These are phyloP conservation scores for Lepidocyrtoides sp. DNA, from an alignment of 2,888 invertebrate genomes.

Conservation along the genomic window DNA sequence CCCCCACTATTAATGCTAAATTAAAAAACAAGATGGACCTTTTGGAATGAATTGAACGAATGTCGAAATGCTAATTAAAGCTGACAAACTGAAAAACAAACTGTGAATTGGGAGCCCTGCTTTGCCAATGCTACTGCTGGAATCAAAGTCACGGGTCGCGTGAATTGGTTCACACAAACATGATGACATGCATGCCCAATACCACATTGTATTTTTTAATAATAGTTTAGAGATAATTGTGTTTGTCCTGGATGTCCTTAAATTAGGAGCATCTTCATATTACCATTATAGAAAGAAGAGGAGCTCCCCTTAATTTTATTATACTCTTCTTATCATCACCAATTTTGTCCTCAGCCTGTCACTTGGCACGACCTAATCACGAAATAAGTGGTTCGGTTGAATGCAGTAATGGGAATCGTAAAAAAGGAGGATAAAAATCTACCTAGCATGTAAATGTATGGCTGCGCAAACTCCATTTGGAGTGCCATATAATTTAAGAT, in stretches of 20 bases:
- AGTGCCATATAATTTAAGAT: not conserved
- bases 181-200: not conserved
- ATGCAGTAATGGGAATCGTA: constrained; percentile 32
- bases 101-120: constrained; percentile 8
- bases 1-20: constrained; percentile 38
- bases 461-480: not conserved
- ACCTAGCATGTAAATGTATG: constrained; percentile 9
- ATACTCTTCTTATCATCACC: constrained; percentile 12
- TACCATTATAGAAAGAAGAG: not conserved
- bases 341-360: constrained; percentile 61
- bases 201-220: not conserved
- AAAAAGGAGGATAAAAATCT: constrained; percentile 29
- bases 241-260: constrained; percentile 47
- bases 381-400: constrained; percentile 51
- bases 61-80: constrained; percentile 68
- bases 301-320: not conserved
- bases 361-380: constrained; percentile 66
- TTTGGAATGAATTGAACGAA: constrained; percentile 26
- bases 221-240: constrained; percentile 35
- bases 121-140: constrained; percentile 6
- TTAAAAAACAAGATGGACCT: constrained; percentile 15
- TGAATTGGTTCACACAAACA: constrained; percentile 9
- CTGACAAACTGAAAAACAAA: constrained; percentile 54
- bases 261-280: constrained; percentile 43
- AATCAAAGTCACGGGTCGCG: not conserved